phyloP scores from a whole-genome alignment of 2,113 vertebrate genomes.

The Scytalopus superciliaris region DNA sequence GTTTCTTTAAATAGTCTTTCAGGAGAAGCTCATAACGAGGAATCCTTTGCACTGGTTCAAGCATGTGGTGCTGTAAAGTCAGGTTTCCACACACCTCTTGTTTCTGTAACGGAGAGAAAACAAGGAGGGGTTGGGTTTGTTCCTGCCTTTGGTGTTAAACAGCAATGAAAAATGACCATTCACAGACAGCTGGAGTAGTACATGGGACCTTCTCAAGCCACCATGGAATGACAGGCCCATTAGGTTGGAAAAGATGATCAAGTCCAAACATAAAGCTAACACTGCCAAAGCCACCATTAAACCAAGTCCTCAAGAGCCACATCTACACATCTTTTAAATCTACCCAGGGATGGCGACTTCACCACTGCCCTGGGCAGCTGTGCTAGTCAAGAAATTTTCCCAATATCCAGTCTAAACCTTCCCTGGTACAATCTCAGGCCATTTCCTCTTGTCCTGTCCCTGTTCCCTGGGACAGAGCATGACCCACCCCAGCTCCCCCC shows the following conservation, averaged over 20 bases:
- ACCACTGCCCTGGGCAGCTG: not conserved
- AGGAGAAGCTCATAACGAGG: constrained; percentile 94
- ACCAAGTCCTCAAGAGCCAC: too few species aligned
- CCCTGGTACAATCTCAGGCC: fast-evolving
- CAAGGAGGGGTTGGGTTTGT: not conserved
- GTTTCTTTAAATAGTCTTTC: constrained; percentile 95
- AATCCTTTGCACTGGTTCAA: constrained; percentile 95
- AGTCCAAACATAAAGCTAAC: not conserved
- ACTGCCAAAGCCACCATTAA: not conserved
- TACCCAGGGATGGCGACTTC: not conserved
- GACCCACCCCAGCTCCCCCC: fast-evolving
- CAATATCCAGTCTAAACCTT: not conserved
- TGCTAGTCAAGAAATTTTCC: not conserved
- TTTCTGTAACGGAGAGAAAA: constrained; percentile 75
- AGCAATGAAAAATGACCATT: not conserved
- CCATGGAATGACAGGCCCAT: not conserved
- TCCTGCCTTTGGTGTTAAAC: not conserved
- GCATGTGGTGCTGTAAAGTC: constrained; percentile 97
- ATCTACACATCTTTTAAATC: not conserved
- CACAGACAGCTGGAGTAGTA: not conserved
- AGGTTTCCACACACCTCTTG: constrained; percentile 94
- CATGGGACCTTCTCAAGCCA: not conserved
- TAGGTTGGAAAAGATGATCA: not conserved
- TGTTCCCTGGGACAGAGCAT: fast-evolving
- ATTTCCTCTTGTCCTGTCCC: fast-evolving